Conservation (phyloP, 2,113 vertebrate species). For the Steatornis caripensis region DNA sequence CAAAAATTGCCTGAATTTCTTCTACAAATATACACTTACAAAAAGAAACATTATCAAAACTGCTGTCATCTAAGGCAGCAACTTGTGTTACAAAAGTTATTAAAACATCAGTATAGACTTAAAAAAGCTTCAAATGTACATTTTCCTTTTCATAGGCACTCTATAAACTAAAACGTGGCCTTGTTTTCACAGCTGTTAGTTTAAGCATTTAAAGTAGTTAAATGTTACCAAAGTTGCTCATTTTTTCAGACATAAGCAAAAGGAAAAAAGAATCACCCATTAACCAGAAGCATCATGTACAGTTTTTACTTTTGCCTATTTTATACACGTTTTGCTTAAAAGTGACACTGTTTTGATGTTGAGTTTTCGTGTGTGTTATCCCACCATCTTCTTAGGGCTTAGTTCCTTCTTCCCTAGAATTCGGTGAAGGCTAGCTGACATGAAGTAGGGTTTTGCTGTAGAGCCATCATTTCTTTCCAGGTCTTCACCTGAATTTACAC, state of each 20-base stretch:
- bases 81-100: slow-evolving; percentile 73
- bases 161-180: slow-evolving; percentile 55
- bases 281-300: slow-evolving; percentile 61
- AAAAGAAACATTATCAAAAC: slow-evolving; percentile 75
- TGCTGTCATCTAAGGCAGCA: slow-evolving; percentile 61
- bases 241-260: slow-evolving; percentile 17
- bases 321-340: slow-evolving; percentile 46
- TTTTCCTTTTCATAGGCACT: slow-evolving; percentile 66
- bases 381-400: slow-evolving; percentile 74
- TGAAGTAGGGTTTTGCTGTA: slow-evolving; percentile 90
- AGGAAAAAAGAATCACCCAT: slow-evolving; percentile 57
- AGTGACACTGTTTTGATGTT: slow-evolving; percentile 30
- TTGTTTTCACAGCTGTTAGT: slow-evolving; percentile 46
- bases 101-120: slow-evolving; percentile 65
- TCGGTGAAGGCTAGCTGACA: slow-evolving; percentile 88
- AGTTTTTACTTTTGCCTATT: slow-evolving; percentile 53
- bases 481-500: slow-evolving; percentile 87
- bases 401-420: slow-evolving; percentile 87
- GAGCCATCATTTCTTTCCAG: slow-evolving; percentile 95
- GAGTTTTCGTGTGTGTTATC: slow-evolving; percentile 56
- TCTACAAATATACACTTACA: slow-evolving; percentile 78
- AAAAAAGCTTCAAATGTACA: slow-evolving; percentile 70
- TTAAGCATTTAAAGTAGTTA: background rate
- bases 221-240: background rate
- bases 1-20: slow-evolving; percentile 75